Evolutionary conservation across 2,113 vertebrate species (phyloP), one percentile per base, ranked within the genome.

Genomic region (Polyodon spathula): DNA sequence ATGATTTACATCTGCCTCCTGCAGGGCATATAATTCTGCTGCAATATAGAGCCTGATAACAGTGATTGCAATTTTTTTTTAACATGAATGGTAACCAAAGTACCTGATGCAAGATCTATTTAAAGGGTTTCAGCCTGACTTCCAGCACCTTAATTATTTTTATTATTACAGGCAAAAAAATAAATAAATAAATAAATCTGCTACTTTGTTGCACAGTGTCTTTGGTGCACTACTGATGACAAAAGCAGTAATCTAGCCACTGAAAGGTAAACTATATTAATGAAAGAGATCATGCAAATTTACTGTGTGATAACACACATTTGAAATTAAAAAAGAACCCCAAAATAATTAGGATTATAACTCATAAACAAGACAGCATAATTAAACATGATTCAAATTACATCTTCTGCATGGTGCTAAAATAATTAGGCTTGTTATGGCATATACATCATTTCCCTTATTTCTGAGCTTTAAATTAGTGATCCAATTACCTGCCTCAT

Each of bases 321-420:
- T 52, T 10, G 14, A 16, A 52, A 16, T 52, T 12, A 12, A 52
- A 52, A n/a, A 52, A 52, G 50, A 52, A 52, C 11, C 42, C 50
- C 50, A 52, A 52, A 52, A 52, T 52, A 52, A 52, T 52, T 52
- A 16, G 50, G 50, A 52, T 52, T 52, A 52, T 52, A 52, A 52
- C 50, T 52, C 50, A 52, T 6, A 52, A 52, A 12, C 50, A 52
- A 52, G 50, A 52, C 50, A 52, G 50, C 50, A 16, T 52, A 52
- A 52, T 52, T 52, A 52, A 52, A 52, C 50, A 52, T 52, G 7
- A 44, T 15, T 52, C 15, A 14, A 52, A 52, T 14, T 52, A 52
- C 50, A 52, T 52, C 14, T 52, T 15, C 50, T 15, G 6, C 50
- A 10, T 14, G 50, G 14, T 9, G 50, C 50, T 52, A 43, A 6